Conservation (phyloP, 2,113 vertebrate genomes). For the Sialia sialis region DNA sequence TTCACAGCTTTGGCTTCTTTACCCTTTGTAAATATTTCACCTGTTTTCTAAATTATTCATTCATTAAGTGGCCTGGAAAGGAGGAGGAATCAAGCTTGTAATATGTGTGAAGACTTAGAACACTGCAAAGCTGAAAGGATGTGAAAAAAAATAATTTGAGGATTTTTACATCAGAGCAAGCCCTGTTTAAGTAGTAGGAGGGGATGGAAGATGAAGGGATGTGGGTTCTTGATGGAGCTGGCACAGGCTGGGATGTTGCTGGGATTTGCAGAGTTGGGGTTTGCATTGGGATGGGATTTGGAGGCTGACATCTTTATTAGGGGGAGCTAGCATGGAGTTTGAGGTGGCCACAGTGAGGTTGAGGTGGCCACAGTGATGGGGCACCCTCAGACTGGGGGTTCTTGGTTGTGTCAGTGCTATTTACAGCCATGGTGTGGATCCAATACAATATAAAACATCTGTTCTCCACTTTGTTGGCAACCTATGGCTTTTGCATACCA, state of each 20-base stretch:
- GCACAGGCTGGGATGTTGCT: neutral
- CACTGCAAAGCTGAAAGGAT: neutral
- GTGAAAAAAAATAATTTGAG: neutral
- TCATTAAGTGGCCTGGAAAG: neutral
- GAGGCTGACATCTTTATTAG: neutral
- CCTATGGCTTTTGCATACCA: neutral
- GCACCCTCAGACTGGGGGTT: neutral
- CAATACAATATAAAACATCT: neutral
- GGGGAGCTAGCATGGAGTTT: neutral
- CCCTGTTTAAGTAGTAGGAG: neutral
- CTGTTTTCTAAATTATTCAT: constrained; percentile 11
- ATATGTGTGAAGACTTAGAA: neutral
- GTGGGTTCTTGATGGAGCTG: neutral
- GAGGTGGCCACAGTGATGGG: neutral
- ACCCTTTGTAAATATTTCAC: constrained; percentile 21
- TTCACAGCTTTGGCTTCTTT: neutral
- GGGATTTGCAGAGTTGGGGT: neutral
- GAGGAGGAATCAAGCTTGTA: neutral
- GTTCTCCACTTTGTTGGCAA: neutral
- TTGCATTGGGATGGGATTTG: neutral
- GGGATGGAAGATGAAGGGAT: neutral
- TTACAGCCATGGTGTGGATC: accelerated
- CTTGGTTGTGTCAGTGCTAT: neutral
- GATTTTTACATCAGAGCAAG: neutral
- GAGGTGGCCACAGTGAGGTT: neutral